Conservation (phyloP, 2,113 vertebrate species). For the Neogobius melanostomus region DNA sequence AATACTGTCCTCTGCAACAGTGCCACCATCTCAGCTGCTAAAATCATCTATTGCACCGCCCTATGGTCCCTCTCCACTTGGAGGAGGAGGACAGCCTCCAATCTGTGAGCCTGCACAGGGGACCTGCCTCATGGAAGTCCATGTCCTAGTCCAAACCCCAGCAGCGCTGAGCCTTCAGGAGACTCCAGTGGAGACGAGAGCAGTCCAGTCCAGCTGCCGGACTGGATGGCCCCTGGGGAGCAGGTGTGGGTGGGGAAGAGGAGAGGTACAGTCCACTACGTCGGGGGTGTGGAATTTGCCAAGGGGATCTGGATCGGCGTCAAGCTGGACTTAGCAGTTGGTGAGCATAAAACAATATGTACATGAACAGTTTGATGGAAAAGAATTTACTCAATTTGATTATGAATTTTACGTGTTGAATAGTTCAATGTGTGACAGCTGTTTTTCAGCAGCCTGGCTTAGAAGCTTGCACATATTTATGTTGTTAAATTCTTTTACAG, state of each 20-base stretch:
- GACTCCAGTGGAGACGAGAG: constrained; percentile 75
- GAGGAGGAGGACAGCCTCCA: constrained; percentile 66
- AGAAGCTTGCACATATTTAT: background rate
- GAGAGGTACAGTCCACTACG: constrained; percentile 77
- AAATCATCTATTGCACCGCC: constrained; percentile 12
- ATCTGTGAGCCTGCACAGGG: constrained; percentile 67
- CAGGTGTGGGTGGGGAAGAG: constrained; percentile 83
- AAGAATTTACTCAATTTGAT: too few species aligned
- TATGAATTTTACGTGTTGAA: too few species aligned
- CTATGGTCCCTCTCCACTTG: constrained; percentile 1
- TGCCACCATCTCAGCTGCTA: constrained; percentile 13
- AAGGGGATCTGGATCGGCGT: constrained; percentile 84
- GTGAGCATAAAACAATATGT: constrained; percentile 60
- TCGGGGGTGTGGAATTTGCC: constrained; percentile 85
- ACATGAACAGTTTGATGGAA: background rate
- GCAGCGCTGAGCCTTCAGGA: constrained; percentile 64
- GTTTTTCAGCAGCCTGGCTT: background rate
- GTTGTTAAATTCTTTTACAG: constrained; percentile 64
- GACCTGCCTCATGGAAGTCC: constrained; percentile 69
- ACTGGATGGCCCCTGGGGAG: constrained; percentile 79
- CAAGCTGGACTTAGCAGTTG: constrained; percentile 81
- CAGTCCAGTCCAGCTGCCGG: constrained; percentile 71
- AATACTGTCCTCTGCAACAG: constrained; percentile 16
- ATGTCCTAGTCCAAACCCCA: constrained; percentile 52
- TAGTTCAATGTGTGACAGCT: too few species aligned